A percentile compares a stretch with the other conserved stretches of the same genome.
phyloP scores from a whole-genome alignment of 2,113 vertebrate genomes.

The Platichthys flesus region DNA sequence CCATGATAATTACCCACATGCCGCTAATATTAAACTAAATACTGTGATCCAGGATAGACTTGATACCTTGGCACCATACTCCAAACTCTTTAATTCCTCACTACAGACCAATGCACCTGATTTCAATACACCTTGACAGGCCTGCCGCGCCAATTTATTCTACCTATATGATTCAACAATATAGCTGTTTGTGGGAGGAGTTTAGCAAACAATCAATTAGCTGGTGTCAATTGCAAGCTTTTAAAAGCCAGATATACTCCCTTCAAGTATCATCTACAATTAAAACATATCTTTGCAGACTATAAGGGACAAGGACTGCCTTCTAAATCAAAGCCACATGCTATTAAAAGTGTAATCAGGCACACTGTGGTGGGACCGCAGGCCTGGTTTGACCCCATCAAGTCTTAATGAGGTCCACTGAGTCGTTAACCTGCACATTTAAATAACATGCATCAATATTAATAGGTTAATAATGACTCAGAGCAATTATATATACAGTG shows the following conservation, averaged over 20 bases:
- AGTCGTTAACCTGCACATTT: constrained; percentile 68
- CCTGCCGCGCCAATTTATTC: neutral
- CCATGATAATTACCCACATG: neutral
- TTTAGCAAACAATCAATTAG: neutral
- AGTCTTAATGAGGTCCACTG: constrained; percentile 71
- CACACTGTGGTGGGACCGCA: constrained; percentile 51
- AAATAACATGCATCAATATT: constrained; percentile 77
- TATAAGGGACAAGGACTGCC: constrained; percentile 9
- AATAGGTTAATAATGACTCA: constrained; percentile 74
- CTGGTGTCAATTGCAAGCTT: constrained; percentile 9
- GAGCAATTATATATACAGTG: constrained; percentile 60
- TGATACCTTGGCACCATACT: neutral
- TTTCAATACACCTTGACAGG: neutral
- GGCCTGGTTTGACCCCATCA: constrained; percentile 70
- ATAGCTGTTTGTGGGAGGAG: neutral
- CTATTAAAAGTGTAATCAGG: constrained; percentile 74
- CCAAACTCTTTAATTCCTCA: neutral
- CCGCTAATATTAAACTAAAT: neutral
- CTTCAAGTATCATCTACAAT: constrained; percentile 42
- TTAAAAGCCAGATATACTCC: constrained; percentile 2
- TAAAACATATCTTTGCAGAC: constrained; percentile 32
- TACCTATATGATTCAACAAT: neutral
- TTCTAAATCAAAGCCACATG: constrained; percentile 60
- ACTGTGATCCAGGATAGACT: neutral
- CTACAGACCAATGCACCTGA: neutral